Base-by-base conservation (phyloP, 2,888 invertebrate species). In the Dugesia japonica region DNA sequence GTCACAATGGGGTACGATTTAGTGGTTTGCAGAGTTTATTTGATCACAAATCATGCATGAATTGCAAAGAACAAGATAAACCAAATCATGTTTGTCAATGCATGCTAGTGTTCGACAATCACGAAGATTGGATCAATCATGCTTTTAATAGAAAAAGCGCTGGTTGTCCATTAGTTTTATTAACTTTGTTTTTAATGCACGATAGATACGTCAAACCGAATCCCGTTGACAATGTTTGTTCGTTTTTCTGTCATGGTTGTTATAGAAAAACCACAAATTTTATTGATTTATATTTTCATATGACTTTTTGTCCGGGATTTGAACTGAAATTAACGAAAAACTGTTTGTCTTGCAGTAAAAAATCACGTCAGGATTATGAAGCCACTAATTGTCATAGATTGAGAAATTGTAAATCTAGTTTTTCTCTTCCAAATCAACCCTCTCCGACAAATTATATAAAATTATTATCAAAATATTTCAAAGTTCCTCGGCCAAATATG, bases 201-300 rank as follows among this genome's bases (percentile, higher is more conserved):
- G 56, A 56, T 56, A 56, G 23, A 56, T 23, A 56, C n/a, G 56
- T 56, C 1, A n/a, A 20, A 56, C 56, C 56, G 23, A 56, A 56
- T n/a, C 56, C 56, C 56, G 17, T 4, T n/a, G 23, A 56, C 23
- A 56, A 56, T n/a, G 56, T 56, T 23, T 56, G 56, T 23, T 9
- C 56, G n/a, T 56, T 56, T n/a, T 56, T 56, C n/a, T 56, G 56
- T 56, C 56, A 56, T 56, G 56, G 56, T 1, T 56, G 56, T n/a
- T 56, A 9, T 56, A 56, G n/a, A n/a, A 56, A 56, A 23, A 56
- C 56, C n/a, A 56, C 56, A n/a, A 56, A 56, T 56, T 56, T 56
- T n/a, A n/a, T 56, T 23, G 56, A 56, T 23, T 23, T 56, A n/a
- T 56, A 56, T 23, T 56, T 56, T n/a, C 56, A 56, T n/a, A 56